Evolutionary conservation across 1,140 invertebrate genomes (phyloP).

Genomic region (Leptoteleia sp.): DNA sequence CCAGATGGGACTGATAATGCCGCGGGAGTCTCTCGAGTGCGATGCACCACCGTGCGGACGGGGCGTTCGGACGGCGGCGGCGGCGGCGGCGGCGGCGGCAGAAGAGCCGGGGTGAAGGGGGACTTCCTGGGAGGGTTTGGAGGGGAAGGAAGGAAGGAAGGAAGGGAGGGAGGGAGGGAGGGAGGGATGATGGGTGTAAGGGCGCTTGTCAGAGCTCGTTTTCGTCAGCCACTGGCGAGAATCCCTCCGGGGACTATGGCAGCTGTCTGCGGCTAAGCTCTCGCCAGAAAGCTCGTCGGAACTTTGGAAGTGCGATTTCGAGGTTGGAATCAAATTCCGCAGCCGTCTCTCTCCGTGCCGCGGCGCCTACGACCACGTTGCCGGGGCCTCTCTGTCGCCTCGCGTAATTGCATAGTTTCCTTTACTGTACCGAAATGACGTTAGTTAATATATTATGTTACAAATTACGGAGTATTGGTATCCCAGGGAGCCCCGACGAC

Average conservation of each 20-base stretch:
- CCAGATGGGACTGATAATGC: conserved; percentile 42
- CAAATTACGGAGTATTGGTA: conserved; percentile 51
- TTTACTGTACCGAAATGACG: conserved; percentile 45
- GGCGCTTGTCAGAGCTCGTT: conserved; percentile 78
- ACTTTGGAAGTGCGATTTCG: conserved; percentile 71
- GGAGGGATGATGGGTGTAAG: conserved; percentile 73
- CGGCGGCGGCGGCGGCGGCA: too few relatives aligned
- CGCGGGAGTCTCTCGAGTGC: too few relatives aligned
- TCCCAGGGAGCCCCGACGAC: conserved; percentile 13
- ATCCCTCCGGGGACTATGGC: conserved; percentile 75
- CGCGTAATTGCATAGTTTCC: conserved; percentile 62
- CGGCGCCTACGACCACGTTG: conserved; percentile 24
- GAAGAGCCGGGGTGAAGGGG: too few relatives aligned
- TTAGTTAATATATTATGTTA: conserved; percentile 65
- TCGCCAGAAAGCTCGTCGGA: conserved; percentile 74
- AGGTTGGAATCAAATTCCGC: conserved; percentile 67
- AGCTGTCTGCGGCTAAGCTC: conserved; percentile 78
- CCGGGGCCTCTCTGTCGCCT: conserved; percentile 53
- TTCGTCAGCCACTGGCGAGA: conserved; percentile 73
- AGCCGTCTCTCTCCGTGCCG: conserved; percentile 44
- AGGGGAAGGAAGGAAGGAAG: too few relatives aligned
- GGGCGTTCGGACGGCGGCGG: too few relatives aligned
- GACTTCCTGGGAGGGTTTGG: too few relatives aligned
- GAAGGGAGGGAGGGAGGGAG: too few relatives aligned
- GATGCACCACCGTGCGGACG: too few relatives aligned